Evolutionary conservation across 2,113 vertebrate genomes (phyloP).

Genomic region (Eurypyga helias): DNA sequence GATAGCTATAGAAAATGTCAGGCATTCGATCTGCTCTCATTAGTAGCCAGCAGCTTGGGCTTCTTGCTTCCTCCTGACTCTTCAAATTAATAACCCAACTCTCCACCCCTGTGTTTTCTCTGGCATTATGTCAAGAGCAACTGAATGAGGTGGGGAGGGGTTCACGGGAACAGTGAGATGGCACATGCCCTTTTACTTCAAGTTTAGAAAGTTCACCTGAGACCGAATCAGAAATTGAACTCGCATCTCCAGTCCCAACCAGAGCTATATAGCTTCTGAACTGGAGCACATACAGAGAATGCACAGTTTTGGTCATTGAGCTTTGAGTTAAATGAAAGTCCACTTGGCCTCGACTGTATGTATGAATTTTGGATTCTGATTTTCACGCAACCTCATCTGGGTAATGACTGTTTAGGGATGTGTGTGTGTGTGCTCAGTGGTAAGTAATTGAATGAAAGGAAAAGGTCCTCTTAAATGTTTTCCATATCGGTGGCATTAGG

Average conservation of each 20-base stretch:
- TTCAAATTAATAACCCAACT: slow-evolving; percentile 24
- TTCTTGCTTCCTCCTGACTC: slow-evolving; percentile 50
- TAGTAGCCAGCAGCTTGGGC: background rate
- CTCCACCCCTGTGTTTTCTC: slow-evolving; percentile 43
- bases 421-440: background rate
- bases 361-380: background rate
- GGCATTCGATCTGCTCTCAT: slow-evolving; percentile 39
- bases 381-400: background rate
- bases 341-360: background rate
- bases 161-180: slow-evolving; percentile 5
- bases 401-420: background rate
- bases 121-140: slow-evolving; percentile 28
- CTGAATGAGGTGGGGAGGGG: slow-evolving; percentile 18
- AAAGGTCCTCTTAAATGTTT: background rate
- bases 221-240: background rate
- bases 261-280: background rate
- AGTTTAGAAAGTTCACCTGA: background rate
- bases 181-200: background rate
- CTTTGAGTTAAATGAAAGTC: background rate
- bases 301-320: background rate
- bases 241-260: background rate
- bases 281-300: background rate
- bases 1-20: background rate
- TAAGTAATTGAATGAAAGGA: background rate
- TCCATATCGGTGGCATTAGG: background rate